Conservation (phyloP, 2,888 invertebrate genomes). For the Callinectes sapidus region DNA sequence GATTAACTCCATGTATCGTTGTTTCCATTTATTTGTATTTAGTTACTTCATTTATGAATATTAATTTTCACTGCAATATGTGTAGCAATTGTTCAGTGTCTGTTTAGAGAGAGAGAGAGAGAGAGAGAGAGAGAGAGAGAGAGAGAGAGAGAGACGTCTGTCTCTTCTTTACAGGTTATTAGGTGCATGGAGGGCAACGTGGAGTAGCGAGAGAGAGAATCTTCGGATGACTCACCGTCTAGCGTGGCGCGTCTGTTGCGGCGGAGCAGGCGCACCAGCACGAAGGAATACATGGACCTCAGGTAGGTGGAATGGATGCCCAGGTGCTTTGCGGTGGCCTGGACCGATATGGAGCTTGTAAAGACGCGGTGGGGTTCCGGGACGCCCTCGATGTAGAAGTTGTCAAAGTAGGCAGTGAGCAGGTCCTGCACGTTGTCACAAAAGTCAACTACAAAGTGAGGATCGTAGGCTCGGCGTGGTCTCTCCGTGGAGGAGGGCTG, state of each 20-base stretch:
- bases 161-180: neutral
- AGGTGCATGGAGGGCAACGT: neutral
- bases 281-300: slow-evolving; percentile 65
- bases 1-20: too few relatives aligned
- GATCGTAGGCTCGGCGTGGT: slow-evolving; percentile 58
- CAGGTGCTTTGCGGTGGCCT: slow-evolving; percentile 64
- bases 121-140: neutral
- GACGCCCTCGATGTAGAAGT: slow-evolving; percentile 70
- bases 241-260: slow-evolving; percentile 59
- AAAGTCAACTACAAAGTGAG: slow-evolving; percentile 70
- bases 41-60: too few relatives aligned
- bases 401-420: slow-evolving; percentile 70
- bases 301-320: slow-evolving; percentile 70
- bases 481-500: slow-evolving; percentile 12
- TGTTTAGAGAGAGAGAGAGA: neutral
- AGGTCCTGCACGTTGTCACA: slow-evolving; percentile 68
- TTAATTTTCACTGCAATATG: too few relatives aligned
- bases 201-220: neutral
- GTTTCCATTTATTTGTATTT: too few relatives aligned
- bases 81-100: too few relatives aligned
- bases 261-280: slow-evolving; percentile 68
- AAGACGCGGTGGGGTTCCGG: slow-evolving; percentile 68
- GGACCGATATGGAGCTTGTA: slow-evolving; percentile 63
- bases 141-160: neutral
- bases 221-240: slow-evolving; percentile 44